These are phyloP conservation scores for Zingel zingel DNA, from an alignment of 2,113 vertebrate species.

Conservation along the genomic window DNA sequence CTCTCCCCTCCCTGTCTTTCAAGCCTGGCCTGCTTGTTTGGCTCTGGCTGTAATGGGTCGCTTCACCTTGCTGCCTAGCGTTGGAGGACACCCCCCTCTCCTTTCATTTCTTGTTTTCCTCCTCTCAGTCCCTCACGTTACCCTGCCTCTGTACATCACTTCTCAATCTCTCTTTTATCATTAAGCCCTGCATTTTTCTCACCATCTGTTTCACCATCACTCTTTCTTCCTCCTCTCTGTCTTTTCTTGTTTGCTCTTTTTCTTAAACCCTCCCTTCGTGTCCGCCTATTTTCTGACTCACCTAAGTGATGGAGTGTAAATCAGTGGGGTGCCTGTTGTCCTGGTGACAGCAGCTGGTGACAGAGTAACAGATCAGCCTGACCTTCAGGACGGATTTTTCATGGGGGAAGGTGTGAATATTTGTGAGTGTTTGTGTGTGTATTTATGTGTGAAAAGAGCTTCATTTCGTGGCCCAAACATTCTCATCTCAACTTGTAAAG, in stretches of 20 bases:
- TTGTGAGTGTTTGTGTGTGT: conserved; percentile 22
- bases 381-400: conserved; percentile 73
- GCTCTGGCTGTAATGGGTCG: conserved; percentile 74
- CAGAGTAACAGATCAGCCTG: conserved; percentile 77
- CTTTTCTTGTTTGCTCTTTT: conserved; percentile 14
- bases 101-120: conserved; percentile 13
- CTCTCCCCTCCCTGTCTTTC: conserved; percentile 65
- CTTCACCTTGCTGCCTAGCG: conserved; percentile 81
- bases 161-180: conserved; percentile 52
- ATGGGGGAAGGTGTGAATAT: conserved; percentile 1
- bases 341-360: conserved; percentile 75
- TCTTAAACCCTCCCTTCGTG: conserved; percentile 46
- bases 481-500: conserved; percentile 17
- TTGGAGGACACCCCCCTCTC: conserved; percentile 73
- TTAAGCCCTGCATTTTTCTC: conserved; percentile 46
- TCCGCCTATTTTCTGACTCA: conserved; percentile 52
- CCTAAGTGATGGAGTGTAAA: conserved; percentile 79
- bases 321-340: conserved; percentile 77
- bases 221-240: conserved; percentile 28
- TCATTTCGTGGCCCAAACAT: neutral
- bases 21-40: conserved; percentile 73
- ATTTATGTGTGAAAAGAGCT: conserved; percentile 22
- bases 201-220: conserved; percentile 50
- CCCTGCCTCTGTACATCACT: conserved; percentile 24
- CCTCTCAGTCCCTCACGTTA: conserved; percentile 24